A percentile compares a stretch with the other conserved stretches of the same genome.
Conservation (phyloP, 2,113 vertebrate species). For the Antennarius striatus region DNA sequence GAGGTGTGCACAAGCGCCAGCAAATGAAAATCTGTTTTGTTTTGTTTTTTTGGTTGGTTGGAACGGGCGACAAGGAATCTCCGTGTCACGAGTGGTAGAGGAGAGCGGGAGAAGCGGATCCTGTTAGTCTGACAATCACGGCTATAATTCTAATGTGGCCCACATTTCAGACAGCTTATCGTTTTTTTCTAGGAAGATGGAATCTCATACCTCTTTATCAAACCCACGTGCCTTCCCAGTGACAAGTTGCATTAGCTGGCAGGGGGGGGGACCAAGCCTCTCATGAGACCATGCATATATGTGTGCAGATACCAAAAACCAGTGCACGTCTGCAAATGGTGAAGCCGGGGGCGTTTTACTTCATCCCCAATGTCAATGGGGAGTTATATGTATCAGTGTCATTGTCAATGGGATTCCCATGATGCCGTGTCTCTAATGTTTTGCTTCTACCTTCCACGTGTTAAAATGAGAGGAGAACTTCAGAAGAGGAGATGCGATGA, state of each 20-base stretch:
- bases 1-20: slow-evolving; percentile 69
- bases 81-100: slow-evolving; percentile 51
- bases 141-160: slow-evolving; percentile 68
- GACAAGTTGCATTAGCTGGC: slow-evolving; percentile 35
- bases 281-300: not conserved
- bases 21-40: slow-evolving; percentile 74
- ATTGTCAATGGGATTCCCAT: slow-evolving; percentile 55
- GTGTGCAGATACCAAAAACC: slow-evolving; percentile 17
- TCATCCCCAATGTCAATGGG: slow-evolving; percentile 42
- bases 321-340: slow-evolving; percentile 14
- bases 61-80: slow-evolving; percentile 48
- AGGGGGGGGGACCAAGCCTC: not conserved
- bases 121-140: slow-evolving; percentile 69
- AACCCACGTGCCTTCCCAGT: slow-evolving; percentile 23
- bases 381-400: slow-evolving; percentile 38
- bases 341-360: slow-evolving; percentile 42
- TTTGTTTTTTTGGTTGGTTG: not conserved
- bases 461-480: slow-evolving; percentile 29
- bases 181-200: slow-evolving; percentile 47
- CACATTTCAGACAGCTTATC: slow-evolving; percentile 63
- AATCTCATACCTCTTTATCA: slow-evolving; percentile 58
- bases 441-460: slow-evolving; percentile 37
- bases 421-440: slow-evolving; percentile 35
- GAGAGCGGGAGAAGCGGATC: slow-evolving; percentile 62
- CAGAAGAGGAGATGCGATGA: not conserved